Percentiles rank a stretch among this genome's conserved stretches.
Conservation (phyloP, 2,888 invertebrate species). For the Amblyteles armatorius region DNA sequence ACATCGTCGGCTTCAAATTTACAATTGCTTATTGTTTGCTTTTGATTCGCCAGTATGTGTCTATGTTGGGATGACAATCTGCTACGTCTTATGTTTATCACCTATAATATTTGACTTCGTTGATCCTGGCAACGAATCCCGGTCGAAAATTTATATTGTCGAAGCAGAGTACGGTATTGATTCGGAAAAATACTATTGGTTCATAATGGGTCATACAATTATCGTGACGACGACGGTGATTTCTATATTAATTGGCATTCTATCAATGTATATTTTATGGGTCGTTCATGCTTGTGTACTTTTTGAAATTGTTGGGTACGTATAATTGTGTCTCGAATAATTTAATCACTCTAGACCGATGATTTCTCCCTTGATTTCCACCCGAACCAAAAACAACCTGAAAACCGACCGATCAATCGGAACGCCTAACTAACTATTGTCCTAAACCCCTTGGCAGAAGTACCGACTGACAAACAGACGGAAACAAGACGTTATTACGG, state of each 20-base stretch:
- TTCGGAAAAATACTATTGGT: conserved; percentile 26
- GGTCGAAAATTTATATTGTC: conserved; percentile 13
- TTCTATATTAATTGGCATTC: neutral
- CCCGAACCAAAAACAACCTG: no score
- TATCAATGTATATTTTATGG: neutral
- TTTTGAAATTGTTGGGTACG: neutral
- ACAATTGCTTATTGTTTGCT: neutral
- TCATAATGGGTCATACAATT: conserved; percentile 30
- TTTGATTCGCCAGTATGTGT: neutral
- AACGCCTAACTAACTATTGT: no score
- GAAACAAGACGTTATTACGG: no score
- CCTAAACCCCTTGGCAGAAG: no score
- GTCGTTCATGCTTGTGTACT: neutral
- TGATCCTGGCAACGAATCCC: conserved; percentile 26
- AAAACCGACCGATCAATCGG: no score
- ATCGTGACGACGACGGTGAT: neutral
- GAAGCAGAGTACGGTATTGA: conserved; percentile 45
- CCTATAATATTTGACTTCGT: conserved; percentile 31
- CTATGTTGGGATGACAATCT: neutral
- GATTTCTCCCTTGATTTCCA: no score
- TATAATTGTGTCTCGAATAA: neutral
- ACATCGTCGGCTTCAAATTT: neutral
- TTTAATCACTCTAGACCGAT: neutral
- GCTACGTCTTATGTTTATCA: neutral
- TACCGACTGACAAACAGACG: no score